Percentiles rank a stretch among this genome's conserved stretches.
Evolutionary conservation across 1,140 invertebrate species (phyloP).

Genomic region (Drosophila kohkoa): DNA sequence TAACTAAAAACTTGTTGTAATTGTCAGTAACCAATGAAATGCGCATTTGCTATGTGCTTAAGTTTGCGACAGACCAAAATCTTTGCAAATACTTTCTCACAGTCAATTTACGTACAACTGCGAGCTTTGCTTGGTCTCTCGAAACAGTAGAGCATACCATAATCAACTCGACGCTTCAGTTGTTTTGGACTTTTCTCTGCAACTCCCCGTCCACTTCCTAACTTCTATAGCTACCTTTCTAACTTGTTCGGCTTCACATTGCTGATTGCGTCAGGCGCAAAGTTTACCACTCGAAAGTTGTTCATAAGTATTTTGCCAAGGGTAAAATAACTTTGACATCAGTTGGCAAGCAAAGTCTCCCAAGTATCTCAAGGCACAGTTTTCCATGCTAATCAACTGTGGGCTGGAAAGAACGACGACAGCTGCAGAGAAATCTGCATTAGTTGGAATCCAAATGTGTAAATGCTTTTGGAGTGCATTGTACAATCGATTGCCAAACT

Average conservation of each 20-base stretch:
- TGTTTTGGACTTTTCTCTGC: not conserved
- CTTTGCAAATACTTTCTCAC: not conserved
- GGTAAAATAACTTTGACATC: conserved; percentile 75
- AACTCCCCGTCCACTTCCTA: not conserved
- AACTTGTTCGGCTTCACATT: conserved; percentile 52
- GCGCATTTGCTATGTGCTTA: not conserved
- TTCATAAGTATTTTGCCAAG: conserved; percentile 61
- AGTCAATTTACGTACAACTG: not conserved
- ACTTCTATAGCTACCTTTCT: conserved; percentile 42
- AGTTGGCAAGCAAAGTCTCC: conserved; percentile 51
- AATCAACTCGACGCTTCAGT: not conserved
- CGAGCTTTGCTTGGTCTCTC: too few relatives aligned
- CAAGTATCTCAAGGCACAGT: conserved; percentile 50
- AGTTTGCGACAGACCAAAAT: not conserved
- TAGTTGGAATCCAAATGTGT: not conserved
- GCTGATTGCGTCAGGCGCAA: conserved; percentile 62
- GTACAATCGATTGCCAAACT: conserved; percentile 18
- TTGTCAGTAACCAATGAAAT: conserved; percentile 55
- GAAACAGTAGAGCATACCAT: too few relatives aligned
- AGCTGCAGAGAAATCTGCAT: conserved; percentile 13
- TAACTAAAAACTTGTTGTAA: conserved; percentile 69
- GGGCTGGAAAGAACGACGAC: conserved; percentile 6
- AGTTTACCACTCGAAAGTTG: conserved; percentile 72
- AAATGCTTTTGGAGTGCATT: conserved; percentile 18
- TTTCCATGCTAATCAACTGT: conserved; percentile 68